Evolutionary conservation across 2,113 vertebrate species (phyloP).

Genomic region (Rissa tridactyla): DNA sequence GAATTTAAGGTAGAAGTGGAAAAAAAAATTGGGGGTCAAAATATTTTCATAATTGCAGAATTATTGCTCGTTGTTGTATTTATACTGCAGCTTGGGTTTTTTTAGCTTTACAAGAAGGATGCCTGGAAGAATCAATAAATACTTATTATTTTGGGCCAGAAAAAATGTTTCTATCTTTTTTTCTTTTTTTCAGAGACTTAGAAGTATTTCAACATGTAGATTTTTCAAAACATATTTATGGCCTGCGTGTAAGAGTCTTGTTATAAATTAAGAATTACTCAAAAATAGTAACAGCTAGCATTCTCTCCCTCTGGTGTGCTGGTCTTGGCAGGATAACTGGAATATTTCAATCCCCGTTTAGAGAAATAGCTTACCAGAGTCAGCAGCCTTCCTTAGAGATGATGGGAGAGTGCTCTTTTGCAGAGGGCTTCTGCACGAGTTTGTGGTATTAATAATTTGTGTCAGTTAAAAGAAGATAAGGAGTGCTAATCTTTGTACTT

Average conservation of each 20-base stretch:
- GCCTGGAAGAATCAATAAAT: not conserved
- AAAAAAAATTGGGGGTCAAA: not conserved
- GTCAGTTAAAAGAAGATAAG: slow-evolving; percentile 7
- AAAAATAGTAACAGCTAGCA: not conserved
- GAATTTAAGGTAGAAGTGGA: not conserved
- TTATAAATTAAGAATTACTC: not conserved
- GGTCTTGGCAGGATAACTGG: no score
- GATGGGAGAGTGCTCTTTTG: not conserved
- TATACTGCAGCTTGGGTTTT: not conserved
- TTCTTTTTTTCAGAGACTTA: not conserved
- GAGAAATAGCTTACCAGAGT: not conserved
- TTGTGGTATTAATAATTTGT: not conserved
- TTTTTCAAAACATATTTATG: not conserved
- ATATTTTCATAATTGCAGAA: not conserved
- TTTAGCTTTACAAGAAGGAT: not conserved
- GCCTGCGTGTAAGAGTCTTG: not conserved
- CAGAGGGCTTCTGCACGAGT: not conserved
- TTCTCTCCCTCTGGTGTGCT: not conserved
- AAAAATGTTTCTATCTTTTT: not conserved
- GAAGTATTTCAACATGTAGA: not conserved
- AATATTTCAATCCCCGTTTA: not conserved
- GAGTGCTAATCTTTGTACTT: not conserved
- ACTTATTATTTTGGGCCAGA: not conserved
- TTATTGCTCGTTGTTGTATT: not conserved
- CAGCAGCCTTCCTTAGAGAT: not conserved